These are phyloP conservation scores for Calosoma granatense DNA, from an alignment of 1,140 invertebrate genomes.

Conservation along the genomic window DNA sequence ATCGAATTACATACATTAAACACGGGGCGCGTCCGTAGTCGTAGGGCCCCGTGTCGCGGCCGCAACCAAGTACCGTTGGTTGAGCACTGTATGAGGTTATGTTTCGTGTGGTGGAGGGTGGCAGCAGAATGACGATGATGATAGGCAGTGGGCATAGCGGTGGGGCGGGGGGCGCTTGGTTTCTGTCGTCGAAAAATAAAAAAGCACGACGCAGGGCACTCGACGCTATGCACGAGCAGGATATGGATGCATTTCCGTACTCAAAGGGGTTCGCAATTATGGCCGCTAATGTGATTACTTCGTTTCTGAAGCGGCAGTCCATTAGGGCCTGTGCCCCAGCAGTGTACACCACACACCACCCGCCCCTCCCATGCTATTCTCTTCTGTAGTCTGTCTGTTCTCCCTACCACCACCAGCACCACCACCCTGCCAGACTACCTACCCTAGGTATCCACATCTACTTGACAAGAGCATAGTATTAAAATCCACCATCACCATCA, in stretches of 20 bases:
- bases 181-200: too few species aligned
- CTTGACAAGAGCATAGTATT: too few species aligned
- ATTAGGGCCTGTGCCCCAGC: constrained; percentile 30
- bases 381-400: neutral
- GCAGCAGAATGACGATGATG: constrained; percentile 3
- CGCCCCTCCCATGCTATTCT: neutral
- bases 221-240: constrained; percentile 31
- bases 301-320: constrained; percentile 34
- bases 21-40: constrained; percentile 10
- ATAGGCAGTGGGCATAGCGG: constrained; percentile 4
- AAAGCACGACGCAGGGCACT: constrained; percentile 7
- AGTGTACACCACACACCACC: neutral
- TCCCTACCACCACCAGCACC: neutral
- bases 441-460: neutral
- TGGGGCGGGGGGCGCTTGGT: too few species aligned
- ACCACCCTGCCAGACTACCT: neutral
- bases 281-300: constrained; percentile 36
- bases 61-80: constrained; percentile 12
- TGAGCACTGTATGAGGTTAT: too few species aligned
- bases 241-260: constrained; percentile 37
- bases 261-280: constrained; percentile 37
- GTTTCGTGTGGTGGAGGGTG: too few species aligned
- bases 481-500: too few species aligned
- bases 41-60: constrained; percentile 1
- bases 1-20: constrained; percentile 31